Base-by-base conservation (phyloP, 2,888 invertebrate genomes). In the Aleiodes testaceus region DNA sequence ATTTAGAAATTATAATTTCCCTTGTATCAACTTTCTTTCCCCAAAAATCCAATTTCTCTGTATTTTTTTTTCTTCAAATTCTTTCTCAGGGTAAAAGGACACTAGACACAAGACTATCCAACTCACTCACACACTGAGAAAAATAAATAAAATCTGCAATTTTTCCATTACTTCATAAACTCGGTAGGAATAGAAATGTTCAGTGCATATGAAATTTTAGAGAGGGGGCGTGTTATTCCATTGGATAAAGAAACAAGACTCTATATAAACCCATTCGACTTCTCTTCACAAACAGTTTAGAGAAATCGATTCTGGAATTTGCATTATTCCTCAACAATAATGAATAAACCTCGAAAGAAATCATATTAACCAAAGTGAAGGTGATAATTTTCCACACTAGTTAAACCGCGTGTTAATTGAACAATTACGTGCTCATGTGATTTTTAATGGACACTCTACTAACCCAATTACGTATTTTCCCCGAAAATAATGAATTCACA, bases 361-460 rank as follows among this genome's bases (percentile, higher is more conserved):
- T 30, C 47, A 30, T 42, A 49, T 49, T 36, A n/a, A 50, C 12
- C 50, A 50, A 36, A 36, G 36, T 36, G 36, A 36, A 36, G 4
- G 59, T 16, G 59, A 59, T 59, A 5, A 59, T 59, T 16, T 42
- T 18, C 42, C 16, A 14, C 16, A 5, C 55, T 26, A 36, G 49
- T 47, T 68, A 50, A 68, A 47, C 61, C 49, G 30, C 20, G 61
- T 68, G 61, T 68, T 68, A 68, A 68, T 49, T 67, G 67, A 45
- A 55, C 67, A 55, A 67, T 45, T 67, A 59, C 55, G 3, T 30
- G 66, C 36, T 67, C 50, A 66, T 66, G n/a, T 12, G 14, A 67
- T 45, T 36, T 63, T 26, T 68, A n/a, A 64, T 42, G 42, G 63
- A 50, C 47, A 71, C n/a, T 71, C 63, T 52, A 71, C 71, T 71